phyloP scores from a whole-genome alignment of 1,140 invertebrate genomes.

The Trypoxylus dichotomus region DNA sequence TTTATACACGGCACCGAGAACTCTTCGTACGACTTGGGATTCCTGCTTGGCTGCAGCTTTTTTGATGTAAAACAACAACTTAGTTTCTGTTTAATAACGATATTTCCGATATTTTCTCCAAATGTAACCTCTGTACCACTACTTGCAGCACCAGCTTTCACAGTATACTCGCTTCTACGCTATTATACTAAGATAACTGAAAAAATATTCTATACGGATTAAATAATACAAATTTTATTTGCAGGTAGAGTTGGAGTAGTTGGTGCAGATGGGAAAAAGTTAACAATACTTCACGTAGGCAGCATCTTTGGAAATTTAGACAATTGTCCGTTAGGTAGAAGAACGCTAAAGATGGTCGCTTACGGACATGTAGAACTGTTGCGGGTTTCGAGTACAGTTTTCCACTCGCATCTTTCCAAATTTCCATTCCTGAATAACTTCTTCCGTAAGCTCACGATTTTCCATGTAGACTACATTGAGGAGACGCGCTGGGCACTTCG shows the following conservation, averaged over 20 bases:
- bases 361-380: slow-evolving; percentile 27
- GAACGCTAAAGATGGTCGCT: slow-evolving; percentile 27
- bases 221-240: background rate
- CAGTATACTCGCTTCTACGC: no score
- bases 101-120: no score
- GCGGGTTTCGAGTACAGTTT: background rate
- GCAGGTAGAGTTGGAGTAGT: slow-evolving; percentile 27
- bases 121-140: no score
- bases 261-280: slow-evolving; percentile 29
- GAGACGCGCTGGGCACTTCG: background rate
- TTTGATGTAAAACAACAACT: no score
- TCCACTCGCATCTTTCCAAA: slow-evolving; percentile 1
- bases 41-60: no score
- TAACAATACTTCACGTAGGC: slow-evolving; percentile 26
- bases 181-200: no score
- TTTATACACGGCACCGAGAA: no score
- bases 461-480: slow-evolving; percentile 17
- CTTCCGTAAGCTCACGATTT: slow-evolving; percentile 11
- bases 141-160: no score
- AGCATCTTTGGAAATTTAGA: slow-evolving; percentile 34
- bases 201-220: no score
- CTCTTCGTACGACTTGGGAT: no score
- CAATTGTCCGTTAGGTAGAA: slow-evolving; percentile 13
- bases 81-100: no score
- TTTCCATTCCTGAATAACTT: background rate